Conservation (phyloP, 2,888 invertebrate genomes). For the Orchesellides sinensis region DNA sequence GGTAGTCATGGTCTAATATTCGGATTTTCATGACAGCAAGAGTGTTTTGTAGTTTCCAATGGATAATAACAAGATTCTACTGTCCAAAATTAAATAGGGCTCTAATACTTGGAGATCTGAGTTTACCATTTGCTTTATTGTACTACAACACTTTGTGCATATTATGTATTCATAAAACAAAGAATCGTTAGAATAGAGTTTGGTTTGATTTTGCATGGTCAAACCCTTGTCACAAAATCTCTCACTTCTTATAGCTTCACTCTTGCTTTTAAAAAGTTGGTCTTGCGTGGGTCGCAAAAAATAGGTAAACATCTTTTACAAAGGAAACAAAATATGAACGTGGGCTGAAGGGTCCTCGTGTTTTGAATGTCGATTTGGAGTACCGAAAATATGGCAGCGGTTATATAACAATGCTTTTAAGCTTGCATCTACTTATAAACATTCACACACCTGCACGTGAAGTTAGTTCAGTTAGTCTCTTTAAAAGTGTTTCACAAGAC, state of each 20-base stretch:
- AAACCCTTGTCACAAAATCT: constrained; percentile 20
- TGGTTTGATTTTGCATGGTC: too few relatives aligned
- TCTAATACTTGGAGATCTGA: too few relatives aligned
- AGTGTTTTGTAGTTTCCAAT: too few relatives aligned
- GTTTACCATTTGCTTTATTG: too few relatives aligned
- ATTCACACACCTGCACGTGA: background rate
- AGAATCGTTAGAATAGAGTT: too few relatives aligned
- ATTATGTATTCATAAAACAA: too few relatives aligned
- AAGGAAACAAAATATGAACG: background rate
- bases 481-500: background rate
- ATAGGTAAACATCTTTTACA: constrained; percentile 13
- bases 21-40: too few relatives aligned
- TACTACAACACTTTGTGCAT: too few relatives aligned
- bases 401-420: background rate
- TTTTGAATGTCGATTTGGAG: background rate
- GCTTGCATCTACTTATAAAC: background rate
- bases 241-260: constrained; percentile 19
- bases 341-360: constrained; percentile 27
- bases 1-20: background rate
- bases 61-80: background rate
- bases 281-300: constrained; percentile 26
- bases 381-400: background rate
- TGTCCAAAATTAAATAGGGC: too few relatives aligned
- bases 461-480: background rate
- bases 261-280: constrained; percentile 17